Conservation (phyloP, 2,888 invertebrate species). For the Melipona beecheii region DNA sequence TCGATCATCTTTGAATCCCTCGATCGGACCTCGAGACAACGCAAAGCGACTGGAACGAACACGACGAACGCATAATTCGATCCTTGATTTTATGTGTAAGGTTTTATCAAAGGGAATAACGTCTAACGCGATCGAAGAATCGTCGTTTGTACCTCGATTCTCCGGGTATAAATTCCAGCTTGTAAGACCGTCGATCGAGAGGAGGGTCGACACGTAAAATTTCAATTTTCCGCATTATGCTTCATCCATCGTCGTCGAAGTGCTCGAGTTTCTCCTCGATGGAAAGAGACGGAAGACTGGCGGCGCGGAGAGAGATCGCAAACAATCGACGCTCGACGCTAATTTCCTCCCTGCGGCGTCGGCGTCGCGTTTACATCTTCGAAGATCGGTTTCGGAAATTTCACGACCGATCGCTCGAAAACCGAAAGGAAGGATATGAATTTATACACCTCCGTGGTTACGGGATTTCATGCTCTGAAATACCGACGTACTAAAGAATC, state of each 20-base stretch:
- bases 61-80: not conserved
- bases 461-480: too few species aligned
- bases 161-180: not conserved
- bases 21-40: not conserved
- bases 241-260: not conserved
- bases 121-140: not conserved
- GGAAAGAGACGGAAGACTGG: not conserved
- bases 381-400: not conserved
- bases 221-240: conserved; percentile 5
- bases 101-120: not conserved
- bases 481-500: too few species aligned
- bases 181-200: not conserved
- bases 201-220: not conserved
- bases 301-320: not conserved
- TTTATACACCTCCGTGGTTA: too few species aligned
- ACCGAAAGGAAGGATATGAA: too few species aligned
- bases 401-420: not conserved
- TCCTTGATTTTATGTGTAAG: not conserved
- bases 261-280: not conserved
- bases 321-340: conserved; percentile 30
- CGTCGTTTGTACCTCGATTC: not conserved
- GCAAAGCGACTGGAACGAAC: not conserved
- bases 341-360: conserved; percentile 18
- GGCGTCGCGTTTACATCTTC: conserved; percentile 1
- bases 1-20: too few species aligned